phyloP scores from a whole-genome alignment of 2,797 vertebrate species.

The Atherinosoma microstoma region DNA sequence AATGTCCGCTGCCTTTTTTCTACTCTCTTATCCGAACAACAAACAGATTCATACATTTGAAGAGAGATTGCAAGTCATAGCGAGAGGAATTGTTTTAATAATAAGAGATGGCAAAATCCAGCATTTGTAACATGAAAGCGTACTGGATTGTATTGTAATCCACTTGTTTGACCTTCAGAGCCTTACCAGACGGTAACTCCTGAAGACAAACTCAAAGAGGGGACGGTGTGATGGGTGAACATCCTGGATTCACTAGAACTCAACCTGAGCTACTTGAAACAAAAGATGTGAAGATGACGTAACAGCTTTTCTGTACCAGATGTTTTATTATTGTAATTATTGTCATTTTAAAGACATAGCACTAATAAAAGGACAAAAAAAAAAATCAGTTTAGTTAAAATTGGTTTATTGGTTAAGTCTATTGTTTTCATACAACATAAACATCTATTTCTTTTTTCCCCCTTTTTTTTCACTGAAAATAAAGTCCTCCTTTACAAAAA shows the following conservation, averaged over 20 bases:
- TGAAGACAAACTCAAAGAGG: conserved; percentile 11
- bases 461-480: conserved; percentile 66
- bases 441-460: conserved; percentile 35
- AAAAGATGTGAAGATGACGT: background rate
- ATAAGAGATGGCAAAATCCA: background rate
- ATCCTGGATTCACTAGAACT: background rate
- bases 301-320: background rate
- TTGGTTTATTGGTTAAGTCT: conserved; percentile 65
- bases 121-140: background rate
- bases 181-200: conserved; percentile 23
- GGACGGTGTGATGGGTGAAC: background rate
- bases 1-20: no score
- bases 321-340: background rate
- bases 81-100: background rate
- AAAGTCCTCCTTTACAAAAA: conserved; percentile 76
- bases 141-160: background rate
- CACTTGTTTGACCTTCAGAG: conserved; percentile 29
- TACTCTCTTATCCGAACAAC: no score
- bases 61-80: background rate
- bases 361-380: background rate
- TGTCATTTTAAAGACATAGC: background rate
- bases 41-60: background rate
- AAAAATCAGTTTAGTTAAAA: conserved; percentile 45
- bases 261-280: background rate
- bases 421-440: conserved; percentile 64